phyloP scores from a whole-genome alignment of 1,140 invertebrate genomes.

The Sarcophaga bullata region DNA sequence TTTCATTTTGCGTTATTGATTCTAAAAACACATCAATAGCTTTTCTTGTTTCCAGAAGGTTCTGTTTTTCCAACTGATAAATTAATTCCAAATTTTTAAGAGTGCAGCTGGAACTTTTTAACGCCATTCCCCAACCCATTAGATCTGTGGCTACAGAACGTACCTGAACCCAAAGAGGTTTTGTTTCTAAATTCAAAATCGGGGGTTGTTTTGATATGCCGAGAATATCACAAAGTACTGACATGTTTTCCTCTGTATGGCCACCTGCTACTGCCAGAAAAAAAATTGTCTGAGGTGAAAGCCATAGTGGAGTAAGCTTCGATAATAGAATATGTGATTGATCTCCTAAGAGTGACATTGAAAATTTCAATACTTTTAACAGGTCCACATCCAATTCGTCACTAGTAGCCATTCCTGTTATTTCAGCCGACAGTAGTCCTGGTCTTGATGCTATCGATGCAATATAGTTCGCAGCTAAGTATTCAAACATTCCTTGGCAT shows the following conservation, averaged over 20 bases:
- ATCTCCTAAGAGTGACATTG: conserved; percentile 68
- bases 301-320: conserved; percentile 67
- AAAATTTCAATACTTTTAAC: conserved; percentile 64
- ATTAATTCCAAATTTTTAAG: conserved; percentile 67
- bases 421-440: conserved; percentile 67
- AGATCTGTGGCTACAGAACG: conserved; percentile 66
- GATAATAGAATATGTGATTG: conserved; percentile 67
- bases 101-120: conserved; percentile 65
- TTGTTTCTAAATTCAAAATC: conserved; percentile 60
- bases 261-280: conserved; percentile 68
- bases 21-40: conserved; percentile 66
- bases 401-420: conserved; percentile 67
- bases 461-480: conserved; percentile 70
- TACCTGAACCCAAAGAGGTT: conserved; percentile 62
- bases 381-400: conserved; percentile 48
- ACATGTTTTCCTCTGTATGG: conserved; percentile 67
- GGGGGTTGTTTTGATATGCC: conserved; percentile 60
- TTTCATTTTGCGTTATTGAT: conserved; percentile 66
- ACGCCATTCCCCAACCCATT: conserved; percentile 67
- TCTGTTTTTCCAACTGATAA: conserved; percentile 67
- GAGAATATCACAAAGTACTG: conserved; percentile 66
- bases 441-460: conserved; percentile 69
- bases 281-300: conserved; percentile 67
- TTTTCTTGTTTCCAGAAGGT: conserved; percentile 51
- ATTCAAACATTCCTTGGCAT: conserved; percentile 68